Evolutionary conservation across 2,888 invertebrate genomes (phyloP).

Genomic region (Disparrhopalites patrizii): DNA sequence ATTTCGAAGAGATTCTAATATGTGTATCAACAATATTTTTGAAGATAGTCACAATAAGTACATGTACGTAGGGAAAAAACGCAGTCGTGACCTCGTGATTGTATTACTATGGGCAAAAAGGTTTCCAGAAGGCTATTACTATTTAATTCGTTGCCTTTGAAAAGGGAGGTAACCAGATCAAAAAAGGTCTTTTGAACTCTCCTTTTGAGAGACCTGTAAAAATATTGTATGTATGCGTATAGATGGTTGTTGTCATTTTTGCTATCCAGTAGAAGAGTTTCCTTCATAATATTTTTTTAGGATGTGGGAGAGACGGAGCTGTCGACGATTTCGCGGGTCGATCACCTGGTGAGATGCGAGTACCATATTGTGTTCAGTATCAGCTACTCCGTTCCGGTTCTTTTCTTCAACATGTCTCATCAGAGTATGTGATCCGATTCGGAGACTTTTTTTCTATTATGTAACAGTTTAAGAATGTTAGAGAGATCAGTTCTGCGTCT

Average conservation of each 20-base stretch:
- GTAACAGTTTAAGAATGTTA: too few relatives aligned
- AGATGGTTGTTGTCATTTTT: too few relatives aligned
- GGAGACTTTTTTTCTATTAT: too few relatives aligned
- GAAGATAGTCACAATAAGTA: too few relatives aligned
- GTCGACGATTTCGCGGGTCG: neutral
- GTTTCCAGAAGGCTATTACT: neutral
- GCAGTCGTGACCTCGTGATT: too few relatives aligned
- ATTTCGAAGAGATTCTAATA: too few relatives aligned
- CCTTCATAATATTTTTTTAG: neutral
- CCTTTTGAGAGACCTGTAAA: neutral
- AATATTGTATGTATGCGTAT: too few relatives aligned
- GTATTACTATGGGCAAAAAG: too few relatives aligned
- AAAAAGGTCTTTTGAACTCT: neutral
- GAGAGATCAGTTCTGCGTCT: too few relatives aligned
- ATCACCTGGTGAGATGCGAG: constrained; percentile 42
- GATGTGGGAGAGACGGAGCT: constrained; percentile 16
- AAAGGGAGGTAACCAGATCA: neutral
- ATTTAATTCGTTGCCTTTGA: neutral
- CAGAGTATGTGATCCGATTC: constrained; percentile 20
- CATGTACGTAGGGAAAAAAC: too few relatives aligned
- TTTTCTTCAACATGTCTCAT: constrained; percentile 50
- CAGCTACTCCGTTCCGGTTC: constrained; percentile 52
- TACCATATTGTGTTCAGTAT: constrained; percentile 53
- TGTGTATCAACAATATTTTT: too few relatives aligned
- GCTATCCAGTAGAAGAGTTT: neutral